Conservation (phyloP, 1,140 invertebrate species). For the Drosophila littoralis region DNA sequence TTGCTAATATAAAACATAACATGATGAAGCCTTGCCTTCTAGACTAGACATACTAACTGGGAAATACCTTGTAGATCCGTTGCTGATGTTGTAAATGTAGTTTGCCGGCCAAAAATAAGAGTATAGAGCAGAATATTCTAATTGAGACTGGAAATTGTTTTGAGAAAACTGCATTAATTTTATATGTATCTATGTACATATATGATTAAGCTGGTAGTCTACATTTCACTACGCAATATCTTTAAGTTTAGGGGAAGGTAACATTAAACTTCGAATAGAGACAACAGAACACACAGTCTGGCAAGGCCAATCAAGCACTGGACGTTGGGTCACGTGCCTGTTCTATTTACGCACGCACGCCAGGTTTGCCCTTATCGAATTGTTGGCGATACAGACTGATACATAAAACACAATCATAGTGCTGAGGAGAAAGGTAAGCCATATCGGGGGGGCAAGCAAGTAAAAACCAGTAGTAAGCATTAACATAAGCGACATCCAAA, state of each 20-base stretch:
- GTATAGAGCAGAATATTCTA: no score
- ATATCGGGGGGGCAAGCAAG: background rate
- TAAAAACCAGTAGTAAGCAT: background rate
- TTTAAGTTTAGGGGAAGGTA: background rate
- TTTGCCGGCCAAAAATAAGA: no score
- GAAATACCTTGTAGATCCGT: no score
- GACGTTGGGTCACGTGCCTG: conserved; percentile 25
- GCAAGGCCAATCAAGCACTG: conserved; percentile 17
- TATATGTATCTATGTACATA: no score
- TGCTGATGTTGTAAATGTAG: no score
- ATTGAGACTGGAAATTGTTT: no score
- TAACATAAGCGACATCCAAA: background rate
- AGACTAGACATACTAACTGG: no score
- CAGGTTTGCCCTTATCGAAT: conserved; percentile 9
- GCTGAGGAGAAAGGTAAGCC: background rate
- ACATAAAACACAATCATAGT: conserved; percentile 6
- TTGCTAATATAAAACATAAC: no score
- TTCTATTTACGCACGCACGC: conserved; percentile 39
- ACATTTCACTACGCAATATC: background rate
- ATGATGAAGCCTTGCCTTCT: no score
- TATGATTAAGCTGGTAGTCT: background rate
- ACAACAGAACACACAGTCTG: background rate
- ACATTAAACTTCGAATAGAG: background rate
- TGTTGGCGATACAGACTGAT: background rate
- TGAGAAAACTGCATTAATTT: no score